phyloP scores from a whole-genome alignment of 2,797 vertebrate species.

The Chiropotes sagulatus region DNA sequence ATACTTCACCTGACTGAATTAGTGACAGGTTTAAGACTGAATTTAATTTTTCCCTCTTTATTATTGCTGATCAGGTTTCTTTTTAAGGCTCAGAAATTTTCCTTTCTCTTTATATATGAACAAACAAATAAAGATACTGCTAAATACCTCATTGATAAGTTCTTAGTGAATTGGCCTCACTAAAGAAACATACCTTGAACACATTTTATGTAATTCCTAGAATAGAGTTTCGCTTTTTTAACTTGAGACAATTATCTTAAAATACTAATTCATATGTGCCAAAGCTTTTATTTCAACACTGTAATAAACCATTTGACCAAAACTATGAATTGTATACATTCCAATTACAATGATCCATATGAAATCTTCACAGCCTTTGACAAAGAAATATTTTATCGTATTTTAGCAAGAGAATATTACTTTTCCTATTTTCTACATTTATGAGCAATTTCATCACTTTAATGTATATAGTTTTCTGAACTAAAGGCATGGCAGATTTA shows the following conservation, averaged over 20 bases:
- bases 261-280: background rate
- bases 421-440: background rate
- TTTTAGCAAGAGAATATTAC: conserved; percentile 2
- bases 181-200: background rate
- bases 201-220: background rate
- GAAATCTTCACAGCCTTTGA: background rate
- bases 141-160: background rate
- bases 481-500: background rate
- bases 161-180: background rate
- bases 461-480: conserved; percentile 26
- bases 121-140: background rate
- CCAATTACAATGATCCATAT: background rate
- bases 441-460: background rate
- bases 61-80: background rate
- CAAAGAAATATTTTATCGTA: background rate
- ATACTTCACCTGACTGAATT: background rate
- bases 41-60: background rate
- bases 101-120: conserved; percentile 28
- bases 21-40: background rate
- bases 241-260: background rate
- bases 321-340: background rate
- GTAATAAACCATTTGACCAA: background rate
- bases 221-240: conserved; percentile 1
- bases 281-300: background rate
- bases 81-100: background rate